Percentiles rank a stretch among this genome's conserved stretches.
These are phyloP conservation scores for Cyprinodon diabolis DNA, from an alignment of 2,797 vertebrate species.

Conservation along the genomic window DNA sequence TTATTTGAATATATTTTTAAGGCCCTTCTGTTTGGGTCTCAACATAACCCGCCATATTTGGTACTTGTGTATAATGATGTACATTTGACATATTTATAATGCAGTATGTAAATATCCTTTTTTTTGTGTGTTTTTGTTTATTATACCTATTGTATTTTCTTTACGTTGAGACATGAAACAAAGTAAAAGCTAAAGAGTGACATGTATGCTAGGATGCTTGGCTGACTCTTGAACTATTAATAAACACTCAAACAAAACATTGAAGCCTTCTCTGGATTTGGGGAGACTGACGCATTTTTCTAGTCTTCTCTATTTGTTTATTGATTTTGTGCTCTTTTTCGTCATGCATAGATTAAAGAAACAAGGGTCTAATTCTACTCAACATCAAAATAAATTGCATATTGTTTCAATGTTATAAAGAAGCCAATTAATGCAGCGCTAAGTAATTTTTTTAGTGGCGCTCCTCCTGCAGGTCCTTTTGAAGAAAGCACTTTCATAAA, in stretches of 20 bases:
- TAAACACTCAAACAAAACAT: constrained; percentile 86
- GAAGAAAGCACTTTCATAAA: no score
- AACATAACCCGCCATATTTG: constrained; percentile 73
- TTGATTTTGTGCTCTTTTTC: constrained; percentile 14
- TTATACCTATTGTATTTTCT: constrained; percentile 71
- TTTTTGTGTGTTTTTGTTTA: constrained; percentile 60
- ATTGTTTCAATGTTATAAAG: background rate
- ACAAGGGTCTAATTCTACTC: background rate
- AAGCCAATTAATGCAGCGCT: background rate
- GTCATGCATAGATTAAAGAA: background rate
- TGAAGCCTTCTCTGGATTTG: constrained; percentile 77
- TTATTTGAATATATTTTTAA: constrained; percentile 72
- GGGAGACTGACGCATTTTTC: constrained; percentile 62
- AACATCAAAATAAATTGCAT: background rate
- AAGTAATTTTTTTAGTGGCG: no score
- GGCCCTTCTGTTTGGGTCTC: constrained; percentile 77
- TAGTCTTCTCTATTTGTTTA: constrained; percentile 38
- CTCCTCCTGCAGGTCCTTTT: no score
- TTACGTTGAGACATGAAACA: constrained; percentile 76
- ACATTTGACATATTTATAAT: constrained; percentile 92
- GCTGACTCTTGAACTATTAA: constrained; percentile 85
- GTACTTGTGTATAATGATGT: constrained; percentile 90
- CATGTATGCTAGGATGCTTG: constrained; percentile 85
- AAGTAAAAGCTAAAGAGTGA: constrained; percentile 81
- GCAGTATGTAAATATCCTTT: constrained; percentile 88